phyloP scores from a whole-genome alignment of 2,113 vertebrate genomes.

The Scortum barcoo region DNA sequence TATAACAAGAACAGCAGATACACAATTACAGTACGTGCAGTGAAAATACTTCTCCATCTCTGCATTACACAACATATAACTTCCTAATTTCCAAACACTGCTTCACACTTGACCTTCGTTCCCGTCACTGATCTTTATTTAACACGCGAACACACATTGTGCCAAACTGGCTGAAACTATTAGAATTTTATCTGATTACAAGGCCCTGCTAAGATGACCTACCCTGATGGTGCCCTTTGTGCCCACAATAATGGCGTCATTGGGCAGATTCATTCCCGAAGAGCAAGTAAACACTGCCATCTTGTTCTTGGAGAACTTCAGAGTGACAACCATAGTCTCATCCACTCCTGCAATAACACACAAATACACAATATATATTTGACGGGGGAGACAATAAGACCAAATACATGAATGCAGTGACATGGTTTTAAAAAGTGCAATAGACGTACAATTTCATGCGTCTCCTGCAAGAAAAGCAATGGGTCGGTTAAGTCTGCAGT shows the following conservation, averaged over 20 bases:
- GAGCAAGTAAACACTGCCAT: constrained; percentile 83
- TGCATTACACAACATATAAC: neutral
- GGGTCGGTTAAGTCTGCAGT: neutral
- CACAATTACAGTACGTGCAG: neutral
- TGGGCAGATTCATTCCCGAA: constrained; percentile 70
- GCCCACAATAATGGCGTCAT: constrained; percentile 81
- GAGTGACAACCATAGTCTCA: constrained; percentile 80
- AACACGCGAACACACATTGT: neutral
- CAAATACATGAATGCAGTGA: neutral
- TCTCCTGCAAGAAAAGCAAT: neutral
- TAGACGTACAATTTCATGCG: neutral
- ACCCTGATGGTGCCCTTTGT: constrained; percentile 87
- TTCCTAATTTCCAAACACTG: neutral
- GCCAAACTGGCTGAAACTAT: neutral
- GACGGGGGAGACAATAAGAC: neutral
- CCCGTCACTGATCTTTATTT: no score
- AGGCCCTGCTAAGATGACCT: neutral
- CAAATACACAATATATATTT: neutral
- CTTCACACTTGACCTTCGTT: neutral
- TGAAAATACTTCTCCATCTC: neutral
- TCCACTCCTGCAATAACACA: constrained; percentile 79
- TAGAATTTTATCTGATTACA: neutral
- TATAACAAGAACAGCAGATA: neutral
- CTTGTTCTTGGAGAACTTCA: constrained; percentile 84
- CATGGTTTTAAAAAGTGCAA: neutral